phyloP scores from a whole-genome alignment of 2,888 invertebrate genomes.

The Pteria penguin region DNA sequence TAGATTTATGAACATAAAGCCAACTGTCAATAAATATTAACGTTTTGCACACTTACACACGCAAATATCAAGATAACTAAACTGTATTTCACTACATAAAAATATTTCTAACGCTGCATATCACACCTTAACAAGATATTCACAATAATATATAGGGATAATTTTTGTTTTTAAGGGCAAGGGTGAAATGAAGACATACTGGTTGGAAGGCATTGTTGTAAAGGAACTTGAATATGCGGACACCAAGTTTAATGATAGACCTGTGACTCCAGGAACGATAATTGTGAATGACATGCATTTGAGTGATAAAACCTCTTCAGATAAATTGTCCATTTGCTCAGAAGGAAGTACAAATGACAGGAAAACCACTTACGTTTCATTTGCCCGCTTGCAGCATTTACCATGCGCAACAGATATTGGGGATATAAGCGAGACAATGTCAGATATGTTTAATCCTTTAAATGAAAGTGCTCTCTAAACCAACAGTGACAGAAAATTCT shows the following conservation, averaged over 20 bases:
- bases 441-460: neutral
- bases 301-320: neutral
- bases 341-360: neutral
- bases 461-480: neutral
- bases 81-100: too few species aligned
- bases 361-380: slow-evolving; percentile 7
- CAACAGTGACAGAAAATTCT: neutral
- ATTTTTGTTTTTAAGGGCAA: slow-evolving; percentile 64
- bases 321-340: neutral
- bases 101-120: too few species aligned
- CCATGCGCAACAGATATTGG: slow-evolving; percentile 21
- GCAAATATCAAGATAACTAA: too few species aligned
- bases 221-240: neutral
- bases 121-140: too few species aligned
- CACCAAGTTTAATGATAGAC: neutral
- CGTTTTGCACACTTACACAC: too few species aligned
- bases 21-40: too few species aligned
- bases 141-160: neutral
- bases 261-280: neutral
- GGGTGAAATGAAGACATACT: slow-evolving; percentile 72
- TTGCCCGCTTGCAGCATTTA: slow-evolving; percentile 6
- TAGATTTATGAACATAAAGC: too few species aligned
- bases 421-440: neutral
- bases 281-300: neutral
- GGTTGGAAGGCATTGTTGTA: slow-evolving; percentile 64